These are phyloP conservation scores for Alauda arvensis DNA, from an alignment of 2,797 vertebrate species.

Conservation along the genomic window DNA sequence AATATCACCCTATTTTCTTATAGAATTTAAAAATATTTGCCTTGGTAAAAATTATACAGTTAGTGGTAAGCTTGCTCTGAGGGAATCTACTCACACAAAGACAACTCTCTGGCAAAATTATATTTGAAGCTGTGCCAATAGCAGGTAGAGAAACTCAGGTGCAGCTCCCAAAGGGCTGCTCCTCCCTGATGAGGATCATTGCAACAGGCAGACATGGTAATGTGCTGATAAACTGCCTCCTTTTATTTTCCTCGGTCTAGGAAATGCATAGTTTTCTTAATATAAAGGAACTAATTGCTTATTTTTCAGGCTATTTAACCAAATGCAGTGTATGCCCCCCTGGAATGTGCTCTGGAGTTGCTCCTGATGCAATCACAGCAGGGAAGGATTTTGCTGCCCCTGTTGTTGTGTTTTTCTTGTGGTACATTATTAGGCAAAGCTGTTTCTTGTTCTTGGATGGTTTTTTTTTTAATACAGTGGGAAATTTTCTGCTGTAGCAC, in stretches of 20 bases:
- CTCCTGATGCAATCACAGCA: not conserved
- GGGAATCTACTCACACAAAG: not conserved
- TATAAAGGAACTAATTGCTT: not conserved
- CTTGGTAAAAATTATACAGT: not conserved
- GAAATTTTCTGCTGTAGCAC: not conserved
- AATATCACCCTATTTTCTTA: not conserved
- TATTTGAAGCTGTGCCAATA: not conserved
- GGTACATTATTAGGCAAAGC: not conserved
- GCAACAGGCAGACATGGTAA: not conserved
- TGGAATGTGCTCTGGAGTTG: not conserved
- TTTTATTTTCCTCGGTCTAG: not conserved
- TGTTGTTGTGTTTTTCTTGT: not conserved
- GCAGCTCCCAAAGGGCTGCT: not conserved
- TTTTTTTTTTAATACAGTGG: not conserved
- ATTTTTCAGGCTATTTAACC: conserved; percentile 9
- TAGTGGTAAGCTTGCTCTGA: not conserved
- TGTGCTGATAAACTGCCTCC: not conserved
- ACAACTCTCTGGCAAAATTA: not conserved
- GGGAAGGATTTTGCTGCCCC: not conserved
- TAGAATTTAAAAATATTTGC: not conserved
- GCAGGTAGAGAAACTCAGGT: not conserved
- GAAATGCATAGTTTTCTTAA: not conserved
- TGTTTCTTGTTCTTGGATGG: not conserved
- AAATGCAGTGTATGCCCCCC: not conserved
- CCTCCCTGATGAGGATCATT: not conserved